These are phyloP conservation scores for Sphaerophoria taeniata DNA, from an alignment of 2,888 invertebrate genomes.

Conservation along the genomic window DNA sequence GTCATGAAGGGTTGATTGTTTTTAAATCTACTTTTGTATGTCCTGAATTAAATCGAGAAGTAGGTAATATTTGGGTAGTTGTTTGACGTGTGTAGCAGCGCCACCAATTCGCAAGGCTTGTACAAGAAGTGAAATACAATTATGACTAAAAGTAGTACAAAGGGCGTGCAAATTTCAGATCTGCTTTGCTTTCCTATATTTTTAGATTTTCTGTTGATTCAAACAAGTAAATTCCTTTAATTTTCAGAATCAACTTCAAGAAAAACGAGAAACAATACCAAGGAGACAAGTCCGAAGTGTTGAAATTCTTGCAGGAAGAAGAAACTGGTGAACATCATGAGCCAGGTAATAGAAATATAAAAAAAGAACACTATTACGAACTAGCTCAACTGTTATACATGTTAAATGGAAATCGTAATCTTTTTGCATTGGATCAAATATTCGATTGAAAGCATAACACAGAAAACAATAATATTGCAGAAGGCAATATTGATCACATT, in stretches of 20 bases:
- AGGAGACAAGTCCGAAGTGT: slow-evolving; percentile 93
- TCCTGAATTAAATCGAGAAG: too few species aligned
- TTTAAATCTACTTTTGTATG: too few species aligned
- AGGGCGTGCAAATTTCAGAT: too few species aligned
- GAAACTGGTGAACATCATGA: slow-evolving; percentile 89
- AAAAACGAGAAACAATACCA: slow-evolving; percentile 96
- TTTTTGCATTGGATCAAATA: slow-evolving; percentile 78
- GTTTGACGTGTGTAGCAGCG: too few species aligned
- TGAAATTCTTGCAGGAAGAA: slow-evolving; percentile 94
- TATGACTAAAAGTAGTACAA: too few species aligned
- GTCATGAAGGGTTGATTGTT: too few species aligned
- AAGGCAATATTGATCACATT: slow-evolving; percentile 9
- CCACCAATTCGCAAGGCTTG: too few species aligned
- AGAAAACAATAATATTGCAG: neutral
- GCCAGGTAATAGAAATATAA: slow-evolving; percentile 85
- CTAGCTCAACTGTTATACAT: slow-evolving; percentile 79
- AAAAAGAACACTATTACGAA: slow-evolving; percentile 78
- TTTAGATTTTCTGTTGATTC: too few species aligned
- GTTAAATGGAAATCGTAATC: slow-evolving; percentile 79
- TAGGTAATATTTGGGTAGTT: too few species aligned
- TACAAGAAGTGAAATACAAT: too few species aligned
- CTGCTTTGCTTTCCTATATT: too few species aligned
- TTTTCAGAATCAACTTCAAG: slow-evolving; percentile 95
- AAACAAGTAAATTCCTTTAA: neutral
- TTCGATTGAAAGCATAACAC: slow-evolving; percentile 75